These are phyloP conservation scores for Bubalus kerabau DNA, from an alignment of 2,113 vertebrate genomes.

Conservation along the genomic window DNA sequence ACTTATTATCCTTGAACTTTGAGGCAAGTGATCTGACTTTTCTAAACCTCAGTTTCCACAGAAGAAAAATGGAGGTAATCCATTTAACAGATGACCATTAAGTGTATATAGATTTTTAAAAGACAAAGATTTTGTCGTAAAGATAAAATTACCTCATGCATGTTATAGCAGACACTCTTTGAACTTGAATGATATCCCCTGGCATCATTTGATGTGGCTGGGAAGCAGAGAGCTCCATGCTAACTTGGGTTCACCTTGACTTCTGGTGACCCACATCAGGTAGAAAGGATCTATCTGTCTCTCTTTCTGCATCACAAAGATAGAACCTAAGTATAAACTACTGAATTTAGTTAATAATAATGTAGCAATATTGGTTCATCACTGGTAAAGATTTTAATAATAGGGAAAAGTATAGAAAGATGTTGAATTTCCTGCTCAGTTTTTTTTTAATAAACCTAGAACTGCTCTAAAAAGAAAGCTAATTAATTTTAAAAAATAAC, in stretches of 20 bases:
- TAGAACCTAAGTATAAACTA: neutral
- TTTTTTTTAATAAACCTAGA: neutral
- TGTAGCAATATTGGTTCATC: neutral
- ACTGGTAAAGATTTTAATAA: neutral
- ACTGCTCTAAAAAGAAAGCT: neutral
- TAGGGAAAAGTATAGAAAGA: neutral
- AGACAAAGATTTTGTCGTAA: neutral
- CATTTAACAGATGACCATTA: neutral
- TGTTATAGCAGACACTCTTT: neutral
- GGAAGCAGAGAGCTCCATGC: neutral
- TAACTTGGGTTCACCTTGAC: neutral
- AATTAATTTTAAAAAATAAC: neutral
- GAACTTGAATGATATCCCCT: neutral
- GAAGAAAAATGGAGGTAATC: neutral
- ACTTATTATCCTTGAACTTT: neutral
- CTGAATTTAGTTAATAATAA: neutral
- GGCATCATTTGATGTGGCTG: neutral
- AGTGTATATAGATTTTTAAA: neutral
- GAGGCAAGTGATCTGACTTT: neutral
- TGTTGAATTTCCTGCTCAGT: neutral
- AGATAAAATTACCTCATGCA: neutral
- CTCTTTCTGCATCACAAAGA: neutral
- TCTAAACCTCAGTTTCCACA: neutral
- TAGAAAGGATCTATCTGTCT: neutral
- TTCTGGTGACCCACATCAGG: neutral